Percentiles rank a stretch among this genome's conserved stretches.
These are phyloP conservation scores for Mythimna pallens DNA, from an alignment of 2,888 invertebrate species.

Conservation along the genomic window DNA sequence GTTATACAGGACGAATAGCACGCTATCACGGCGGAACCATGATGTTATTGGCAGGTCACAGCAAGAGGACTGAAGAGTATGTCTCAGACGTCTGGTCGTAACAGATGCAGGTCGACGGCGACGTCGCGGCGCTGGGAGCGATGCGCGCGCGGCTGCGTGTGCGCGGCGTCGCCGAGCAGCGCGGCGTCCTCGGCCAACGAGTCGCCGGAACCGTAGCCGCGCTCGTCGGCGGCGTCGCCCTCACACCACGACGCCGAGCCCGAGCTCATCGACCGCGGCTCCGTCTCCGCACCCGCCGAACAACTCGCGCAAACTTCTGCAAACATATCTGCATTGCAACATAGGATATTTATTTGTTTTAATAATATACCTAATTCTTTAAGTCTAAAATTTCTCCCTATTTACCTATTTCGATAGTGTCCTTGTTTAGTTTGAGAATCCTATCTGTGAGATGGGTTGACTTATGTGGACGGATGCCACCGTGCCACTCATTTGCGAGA, in stretches of 20 bases:
- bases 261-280: conserved; percentile 83
- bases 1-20: neutral
- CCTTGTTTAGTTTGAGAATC: conserved; percentile 16
- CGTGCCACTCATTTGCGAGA: conserved; percentile 1
- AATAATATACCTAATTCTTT: neutral
- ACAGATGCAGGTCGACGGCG: conserved; percentile 86
- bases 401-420: conserved; percentile 1
- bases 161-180: conserved; percentile 80
- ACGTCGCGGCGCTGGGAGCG: conserved; percentile 85
- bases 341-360: conserved; percentile 25
- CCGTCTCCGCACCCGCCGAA: conserved; percentile 87
- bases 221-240: conserved; percentile 85
- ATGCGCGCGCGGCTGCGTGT: conserved; percentile 73
- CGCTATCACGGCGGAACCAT: neutral
- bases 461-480: neutral
- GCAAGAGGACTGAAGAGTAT: neutral
- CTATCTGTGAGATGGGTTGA: conserved; percentile 17
- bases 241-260: conserved; percentile 90
- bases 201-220: conserved; percentile 90
- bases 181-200: conserved; percentile 88
- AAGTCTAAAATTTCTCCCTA: neutral
- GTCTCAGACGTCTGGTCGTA: conserved; percentile 85
- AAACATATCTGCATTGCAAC: conserved; percentile 67
- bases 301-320: conserved; percentile 87
- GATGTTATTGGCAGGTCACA: neutral